Evolutionary conservation across 2,113 vertebrate genomes (phyloP), one percentile per base, ranked within the genome.

Genomic region (Alligator mississippiensis): DNA sequence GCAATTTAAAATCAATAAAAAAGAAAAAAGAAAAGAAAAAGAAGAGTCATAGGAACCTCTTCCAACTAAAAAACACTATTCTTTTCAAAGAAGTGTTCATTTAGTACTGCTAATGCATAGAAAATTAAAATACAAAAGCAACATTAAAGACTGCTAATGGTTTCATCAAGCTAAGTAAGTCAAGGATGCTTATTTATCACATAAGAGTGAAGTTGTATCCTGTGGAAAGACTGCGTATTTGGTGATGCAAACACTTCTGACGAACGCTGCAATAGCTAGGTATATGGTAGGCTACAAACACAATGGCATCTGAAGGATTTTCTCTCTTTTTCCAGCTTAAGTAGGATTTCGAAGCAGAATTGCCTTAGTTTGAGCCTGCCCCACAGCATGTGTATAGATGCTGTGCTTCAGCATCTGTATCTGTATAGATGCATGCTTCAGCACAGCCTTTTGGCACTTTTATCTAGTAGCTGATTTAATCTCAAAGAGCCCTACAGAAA

Each of bases 41-140:
- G 21, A 25, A 10, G 12, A 63, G 61, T 10, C 61, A 25, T 12
- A 63, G 24, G 7, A 24, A 47, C 16, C 21, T 60, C 54, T 30
- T 4, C 38, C 16, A 28, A 22, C 17, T 25, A 3, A 15, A 11
- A 34, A 2, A 58, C 0, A 8, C 58, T 79, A n/a, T 64, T 72
- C 34, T 4, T 79, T 72, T 25, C 60, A 76, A 59, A 60, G 80
- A 76, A 59, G 3, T 1, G 13, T 58, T 89, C 68, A 15, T 76
- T 80, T 62, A 59, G 10, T n/a, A 80, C 54, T 74, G 4, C 13
- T 11, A 90, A 90, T 24, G 64, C 6, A 21, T 1, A 77, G 17
- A 72, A 82, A 64, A 80, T 77, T 70, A 11, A 47, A 47, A 21
- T 79, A 83, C 15, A 77, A 83, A 88, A 88, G 61, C 34, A 88